phyloP scores from a whole-genome alignment of 2,797 vertebrate species.

The Chromis chromis region DNA sequence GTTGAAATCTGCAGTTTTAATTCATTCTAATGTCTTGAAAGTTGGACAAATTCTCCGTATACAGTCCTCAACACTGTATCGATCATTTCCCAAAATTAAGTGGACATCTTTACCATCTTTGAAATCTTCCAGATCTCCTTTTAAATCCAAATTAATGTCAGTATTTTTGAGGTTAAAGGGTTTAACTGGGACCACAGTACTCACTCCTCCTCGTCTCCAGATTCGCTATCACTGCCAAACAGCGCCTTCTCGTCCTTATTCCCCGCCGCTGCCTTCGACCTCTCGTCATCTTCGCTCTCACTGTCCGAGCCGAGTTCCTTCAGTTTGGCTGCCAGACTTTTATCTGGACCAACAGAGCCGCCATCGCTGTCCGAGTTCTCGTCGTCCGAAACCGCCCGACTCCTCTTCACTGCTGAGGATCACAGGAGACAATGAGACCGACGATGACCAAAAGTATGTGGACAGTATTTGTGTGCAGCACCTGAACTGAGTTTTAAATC shows the following conservation, averaged over 20 bases:
- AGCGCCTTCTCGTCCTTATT: slow-evolving; percentile 92
- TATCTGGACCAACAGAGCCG: slow-evolving; percentile 73
- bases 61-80: too few species aligned
- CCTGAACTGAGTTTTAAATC: too few species aligned
- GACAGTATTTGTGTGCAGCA: too few species aligned
- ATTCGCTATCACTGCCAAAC: slow-evolving; percentile 97
- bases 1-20: too few species aligned
- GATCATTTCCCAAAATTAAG: too few species aligned
- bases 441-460: too few species aligned
- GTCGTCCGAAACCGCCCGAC: slow-evolving; percentile 89
- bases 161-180: too few species aligned
- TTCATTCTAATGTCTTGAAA: too few species aligned
- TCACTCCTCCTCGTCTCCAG: slow-evolving; percentile 92
- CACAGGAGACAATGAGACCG: neutral
- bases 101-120: too few species aligned
- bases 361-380: slow-evolving; percentile 90
- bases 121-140: too few species aligned
- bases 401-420: slow-evolving; percentile 86
- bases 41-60: too few species aligned
- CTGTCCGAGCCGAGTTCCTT: slow-evolving; percentile 90
- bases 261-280: slow-evolving; percentile 60
- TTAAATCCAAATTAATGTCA: too few species aligned
- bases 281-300: slow-evolving; percentile 88
- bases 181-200: slow-evolving; percentile 55
- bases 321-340: slow-evolving; percentile 82